Evolutionary conservation across 1,140 invertebrate species (phyloP).

Genomic region (Dufourea novaeangliae): DNA sequence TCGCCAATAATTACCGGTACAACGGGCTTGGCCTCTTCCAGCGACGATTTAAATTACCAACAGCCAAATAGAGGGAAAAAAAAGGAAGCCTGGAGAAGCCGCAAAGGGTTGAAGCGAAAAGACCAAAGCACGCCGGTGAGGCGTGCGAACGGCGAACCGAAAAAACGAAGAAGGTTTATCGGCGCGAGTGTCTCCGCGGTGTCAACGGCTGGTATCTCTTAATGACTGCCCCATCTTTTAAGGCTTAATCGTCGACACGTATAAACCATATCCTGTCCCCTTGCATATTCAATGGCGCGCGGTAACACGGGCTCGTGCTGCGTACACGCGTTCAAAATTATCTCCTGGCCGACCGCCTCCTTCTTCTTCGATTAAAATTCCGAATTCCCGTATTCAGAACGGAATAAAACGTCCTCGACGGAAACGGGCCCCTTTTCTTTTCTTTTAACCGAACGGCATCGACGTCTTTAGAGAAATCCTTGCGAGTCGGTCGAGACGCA

Average conservation of each 20-base stretch:
- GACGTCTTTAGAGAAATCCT: no score
- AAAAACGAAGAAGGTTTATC: conserved; percentile 65
- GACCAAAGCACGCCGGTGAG: neutral
- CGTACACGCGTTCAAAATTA: conserved; percentile 55
- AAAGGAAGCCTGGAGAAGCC: no score
- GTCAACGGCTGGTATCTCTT: conserved; percentile 79
- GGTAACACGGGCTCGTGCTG: conserved; percentile 60
- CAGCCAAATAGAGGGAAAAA: conserved; percentile 10
- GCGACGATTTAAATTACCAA: neutral
- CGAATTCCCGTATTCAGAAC: conserved; percentile 34
- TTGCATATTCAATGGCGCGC: conserved; percentile 79
- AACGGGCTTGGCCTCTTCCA: no score
- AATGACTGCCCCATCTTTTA: conserved; percentile 79
- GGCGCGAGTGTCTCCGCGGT: conserved; percentile 74
- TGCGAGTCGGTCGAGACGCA: no score
- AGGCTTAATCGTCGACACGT: conserved; percentile 80
- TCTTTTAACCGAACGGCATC: no score
- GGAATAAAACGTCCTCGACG: conserved; percentile 10
- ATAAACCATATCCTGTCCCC: conserved; percentile 77
- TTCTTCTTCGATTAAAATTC: conserved; percentile 39
- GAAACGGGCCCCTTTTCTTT: neutral
- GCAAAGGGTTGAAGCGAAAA: neutral
- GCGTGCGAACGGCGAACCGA: neutral
- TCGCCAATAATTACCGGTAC: conserved; percentile 7
- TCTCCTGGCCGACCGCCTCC: conserved; percentile 28